Conservation (phyloP, 2,888 invertebrate species). For the Thalpophila matura region DNA sequence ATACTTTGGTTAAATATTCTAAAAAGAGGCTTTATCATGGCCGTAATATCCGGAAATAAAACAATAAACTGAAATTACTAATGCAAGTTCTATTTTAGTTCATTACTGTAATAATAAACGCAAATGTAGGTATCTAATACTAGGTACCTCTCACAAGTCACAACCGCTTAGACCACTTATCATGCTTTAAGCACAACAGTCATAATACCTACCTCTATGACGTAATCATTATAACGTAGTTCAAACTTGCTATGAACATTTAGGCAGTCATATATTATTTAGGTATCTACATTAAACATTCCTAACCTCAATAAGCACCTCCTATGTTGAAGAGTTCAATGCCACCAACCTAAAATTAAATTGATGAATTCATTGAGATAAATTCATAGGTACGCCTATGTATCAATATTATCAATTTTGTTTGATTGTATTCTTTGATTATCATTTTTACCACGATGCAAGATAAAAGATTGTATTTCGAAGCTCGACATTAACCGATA, state of each 20-base stretch:
- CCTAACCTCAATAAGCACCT: constrained; percentile 28
- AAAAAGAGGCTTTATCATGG: neutral
- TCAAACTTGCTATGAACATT: constrained; percentile 14
- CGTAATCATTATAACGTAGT: too few relatives aligned
- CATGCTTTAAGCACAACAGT: too few relatives aligned
- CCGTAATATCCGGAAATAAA: neutral
- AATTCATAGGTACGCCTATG: constrained; percentile 26
- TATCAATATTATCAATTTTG: constrained; percentile 30
- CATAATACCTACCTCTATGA: too few relatives aligned
- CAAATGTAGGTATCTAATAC: constrained; percentile 17
- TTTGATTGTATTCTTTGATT: constrained; percentile 8
- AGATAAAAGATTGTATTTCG: too few relatives aligned
- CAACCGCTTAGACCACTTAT: too few relatives aligned
- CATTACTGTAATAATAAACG: constrained; percentile 16
- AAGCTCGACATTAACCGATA: neutral
- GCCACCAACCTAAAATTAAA: constrained; percentile 30
- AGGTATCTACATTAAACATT: constrained; percentile 45
- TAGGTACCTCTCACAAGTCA: constrained; percentile 25
- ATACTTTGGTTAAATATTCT: too few relatives aligned
- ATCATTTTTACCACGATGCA: too few relatives aligned
- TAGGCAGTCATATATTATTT: too few relatives aligned
- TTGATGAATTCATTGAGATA: constrained; percentile 42
- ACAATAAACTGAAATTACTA: constrained; percentile 18
- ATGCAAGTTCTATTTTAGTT: constrained; percentile 12
- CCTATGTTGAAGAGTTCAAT: constrained; percentile 43